Base-by-base conservation (phyloP, 2,113 vertebrate genomes). In the Bujurquina vittata region DNA sequence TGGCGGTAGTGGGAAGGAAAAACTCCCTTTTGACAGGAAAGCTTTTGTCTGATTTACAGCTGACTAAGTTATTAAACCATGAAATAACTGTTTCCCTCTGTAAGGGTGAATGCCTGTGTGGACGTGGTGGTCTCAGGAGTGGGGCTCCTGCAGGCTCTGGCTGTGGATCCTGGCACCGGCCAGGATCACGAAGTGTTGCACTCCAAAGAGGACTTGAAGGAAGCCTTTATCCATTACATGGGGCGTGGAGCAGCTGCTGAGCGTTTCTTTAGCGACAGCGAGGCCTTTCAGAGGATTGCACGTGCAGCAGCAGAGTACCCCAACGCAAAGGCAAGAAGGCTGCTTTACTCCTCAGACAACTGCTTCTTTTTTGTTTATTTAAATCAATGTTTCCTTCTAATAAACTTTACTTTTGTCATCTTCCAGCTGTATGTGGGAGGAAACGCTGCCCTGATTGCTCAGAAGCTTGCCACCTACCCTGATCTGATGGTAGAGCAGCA, bases 371-470 rank as follows among this genome's bases (percentile, higher is more conserved):
- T 46, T 67, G 5, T 2, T 2, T 40, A 43, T 5, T 59, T 31
- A 5, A 7, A 43, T 6, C 3, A 49, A 33, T n/a, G 40, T 14
- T 14, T 40, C 6, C n/a, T 35, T 26, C 22, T 72, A 3, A 10
- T 79, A 1, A 80, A 61, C 26, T 40, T 60, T 1, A 7, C 54
- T 65, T 63, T 82, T 58, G 33, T 87, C 14, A 26, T 75, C 15
- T 81, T 89, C 89, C 17, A 99, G 98, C 94, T 99, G 22, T 99
- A 98, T 1, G 98, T 99, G 15, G 98, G 98, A 91, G 98, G 98
- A 85, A 99, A 99, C 20, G 98, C 98, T 75, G 98, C 98, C 89
- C 96, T 99, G 62, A 99, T 99, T 73, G 97, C 97, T 79, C 98
- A 99, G 96, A 99, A 97, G 93, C 94, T 99, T 3, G 97, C 97